Percentiles rank a stretch among this genome's conserved stretches.
phyloP scores from a whole-genome alignment of 2,888 invertebrate species.

The Perdita meconis region DNA sequence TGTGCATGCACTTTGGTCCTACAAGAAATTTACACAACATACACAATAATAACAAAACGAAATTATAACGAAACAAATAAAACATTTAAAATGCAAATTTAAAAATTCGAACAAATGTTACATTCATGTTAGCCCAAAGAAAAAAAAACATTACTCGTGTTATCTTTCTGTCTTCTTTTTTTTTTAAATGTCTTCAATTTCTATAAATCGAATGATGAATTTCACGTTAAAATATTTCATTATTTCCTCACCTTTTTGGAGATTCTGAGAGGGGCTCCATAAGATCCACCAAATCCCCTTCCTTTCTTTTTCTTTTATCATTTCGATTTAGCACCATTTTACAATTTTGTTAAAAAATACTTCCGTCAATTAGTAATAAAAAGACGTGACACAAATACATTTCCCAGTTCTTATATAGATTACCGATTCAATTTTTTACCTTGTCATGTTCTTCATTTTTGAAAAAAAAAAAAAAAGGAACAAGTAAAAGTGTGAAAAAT shows the following conservation, averaged over 20 bases:
- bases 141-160: too few relatives aligned
- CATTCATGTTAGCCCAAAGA: too few relatives aligned
- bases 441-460: conserved; percentile 42
- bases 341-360: conserved; percentile 27
- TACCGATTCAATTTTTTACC: conserved; percentile 30
- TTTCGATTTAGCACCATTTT: conserved; percentile 83
- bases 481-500: conserved; percentile 12
- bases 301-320: conserved; percentile 83
- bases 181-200: too few relatives aligned
- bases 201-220: background rate
- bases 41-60: background rate
- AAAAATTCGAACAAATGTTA: too few relatives aligned
- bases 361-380: conserved; percentile 16
- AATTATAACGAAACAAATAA: conserved; percentile 1
- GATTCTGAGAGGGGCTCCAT: conserved; percentile 81
- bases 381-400: conserved; percentile 4
- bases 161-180: too few relatives aligned
- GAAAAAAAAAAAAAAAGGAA: conserved; percentile 5
- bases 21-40: conserved; percentile 66
- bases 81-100: background rate
- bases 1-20: conserved; percentile 94
- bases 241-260: conserved; percentile 78
- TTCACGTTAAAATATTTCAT: background rate
- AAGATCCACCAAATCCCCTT: conserved; percentile 83
- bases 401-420: background rate